Base-by-base conservation (phyloP, 1,140 invertebrate genomes). In the Anadara kagoshimensis region DNA sequence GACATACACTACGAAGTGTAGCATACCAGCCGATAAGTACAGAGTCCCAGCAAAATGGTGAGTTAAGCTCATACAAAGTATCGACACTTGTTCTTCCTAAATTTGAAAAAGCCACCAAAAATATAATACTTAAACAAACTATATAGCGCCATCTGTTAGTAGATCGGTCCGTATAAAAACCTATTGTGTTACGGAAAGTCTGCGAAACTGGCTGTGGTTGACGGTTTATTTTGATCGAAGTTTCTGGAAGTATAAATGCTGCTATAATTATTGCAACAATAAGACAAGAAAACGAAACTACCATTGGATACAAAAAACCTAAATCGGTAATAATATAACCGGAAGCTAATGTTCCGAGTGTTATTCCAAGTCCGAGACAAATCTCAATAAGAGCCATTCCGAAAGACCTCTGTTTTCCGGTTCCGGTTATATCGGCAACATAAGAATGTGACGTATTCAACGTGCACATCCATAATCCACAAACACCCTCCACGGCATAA, bases 31-130 rank as follows among this genome's bases (percentile, higher is more conserved):
- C 63, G 20, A 66, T 56, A 10, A 22, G n/a, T 43, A 66, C 20
- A 36, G 63, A 54, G 47, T 54, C 53, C 63, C 63, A 66, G 41
- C 63, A 66, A 22, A 66, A 66, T 8, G 63, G 63, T 10, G 63
- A 41, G 18, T 66, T 66, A 18, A 66, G 20, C 36, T 47, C 26
- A 54, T 54, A 66, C 10, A 66, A 24, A 43, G 47, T 8, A 2
- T 54, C 18, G 10, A 66, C 63, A 47, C 18, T 66, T 7, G 47
- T 20, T 41, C 63, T 54, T 54, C 63, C 63, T n/a, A 54, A 36
- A 8, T 20, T 43, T n/a, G 63, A 11, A n/a, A 66, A 18, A 8
- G 49, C 16, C 29, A 53, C 1, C 1, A 44, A n/a, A 11, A 66
- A 66, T 36, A 24, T 29, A 1, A 53, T n/a, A 4, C n/a, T 22